Conservation (phyloP, 2,113 vertebrate genomes). For the Lanius ludovicianus region DNA sequence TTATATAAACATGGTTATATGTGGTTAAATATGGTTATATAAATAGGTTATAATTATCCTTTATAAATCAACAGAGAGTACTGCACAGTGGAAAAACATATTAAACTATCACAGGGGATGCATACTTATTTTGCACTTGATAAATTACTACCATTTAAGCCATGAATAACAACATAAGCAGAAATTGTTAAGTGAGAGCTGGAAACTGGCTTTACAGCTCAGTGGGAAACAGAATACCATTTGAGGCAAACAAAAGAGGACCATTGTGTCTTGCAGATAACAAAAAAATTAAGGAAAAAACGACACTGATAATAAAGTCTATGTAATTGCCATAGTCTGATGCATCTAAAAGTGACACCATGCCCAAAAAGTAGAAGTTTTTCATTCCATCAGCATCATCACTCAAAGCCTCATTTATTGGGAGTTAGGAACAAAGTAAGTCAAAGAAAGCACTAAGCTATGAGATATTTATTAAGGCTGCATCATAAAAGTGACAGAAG, state of each 20-base stretch:
- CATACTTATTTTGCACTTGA: background rate
- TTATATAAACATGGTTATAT: background rate
- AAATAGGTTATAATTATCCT: background rate
- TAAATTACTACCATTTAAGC: conserved; percentile 2
- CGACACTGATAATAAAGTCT: background rate
- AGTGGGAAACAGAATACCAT: background rate
- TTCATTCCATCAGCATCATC: background rate
- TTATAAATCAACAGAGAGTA: background rate
- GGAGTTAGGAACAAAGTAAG: background rate
- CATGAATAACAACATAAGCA: background rate
- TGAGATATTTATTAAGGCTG: background rate
- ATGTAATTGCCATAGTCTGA: background rate
- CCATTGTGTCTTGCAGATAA: background rate
- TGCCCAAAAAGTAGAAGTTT: background rate
- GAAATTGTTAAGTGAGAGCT: background rate
- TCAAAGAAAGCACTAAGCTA: background rate
- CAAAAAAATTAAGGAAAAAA: background rate
- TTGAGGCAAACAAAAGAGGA: background rate
- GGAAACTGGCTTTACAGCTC: background rate
- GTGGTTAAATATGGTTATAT: background rate
- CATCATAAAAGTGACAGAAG: background rate
- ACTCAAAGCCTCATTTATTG: background rate
- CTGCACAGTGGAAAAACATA: background rate
- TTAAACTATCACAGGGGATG: background rate
- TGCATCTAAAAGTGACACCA: background rate